A percentile compares a stretch with the other conserved stretches of the same genome.
Conservation (phyloP, 2,888 invertebrate genomes). For the Parnassius glacialis region DNA sequence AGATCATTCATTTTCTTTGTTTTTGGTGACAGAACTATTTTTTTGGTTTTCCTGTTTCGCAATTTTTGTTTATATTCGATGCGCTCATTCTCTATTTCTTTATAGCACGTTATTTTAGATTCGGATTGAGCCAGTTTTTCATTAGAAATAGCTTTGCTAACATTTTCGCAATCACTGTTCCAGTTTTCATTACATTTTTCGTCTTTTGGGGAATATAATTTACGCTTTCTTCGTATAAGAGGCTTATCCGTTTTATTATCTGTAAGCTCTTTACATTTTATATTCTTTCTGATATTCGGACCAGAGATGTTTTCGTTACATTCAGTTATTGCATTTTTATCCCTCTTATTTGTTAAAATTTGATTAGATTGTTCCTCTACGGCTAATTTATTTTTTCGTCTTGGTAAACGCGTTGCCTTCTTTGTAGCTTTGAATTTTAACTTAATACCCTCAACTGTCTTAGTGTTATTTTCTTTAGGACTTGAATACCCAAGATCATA, state of each 20-base stretch:
- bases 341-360: slow-evolving; percentile 17
- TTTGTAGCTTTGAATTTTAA: slow-evolving; percentile 29
- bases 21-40: slow-evolving; percentile 44
- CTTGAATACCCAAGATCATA: slow-evolving; percentile 3
- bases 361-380: slow-evolving; percentile 34
- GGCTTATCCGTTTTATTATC: slow-evolving; percentile 28
- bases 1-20: slow-evolving; percentile 48
- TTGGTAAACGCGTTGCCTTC: slow-evolving; percentile 13
- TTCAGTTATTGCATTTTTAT: slow-evolving; percentile 19
- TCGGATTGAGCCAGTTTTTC: slow-evolving; percentile 32
- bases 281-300: background rate
- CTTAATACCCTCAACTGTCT: slow-evolving; percentile 24
- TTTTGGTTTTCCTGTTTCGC: slow-evolving; percentile 38
- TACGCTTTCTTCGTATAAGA: slow-evolving; percentile 50
- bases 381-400: slow-evolving; percentile 40
- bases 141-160: slow-evolving; percentile 12
- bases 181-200: slow-evolving; percentile 37
- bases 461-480: slow-evolving; percentile 28
- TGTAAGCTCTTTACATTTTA: slow-evolving; percentile 4
- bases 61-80: slow-evolving; percentile 41
- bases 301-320: background rate
- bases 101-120: slow-evolving; percentile 47
- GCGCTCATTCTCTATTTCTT: slow-evolving; percentile 57
- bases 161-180: slow-evolving; percentile 31
- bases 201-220: slow-evolving; percentile 65